These are phyloP conservation scores for Phainopepla nitens DNA, from an alignment of 2,113 vertebrate genomes.

Conservation along the genomic window DNA sequence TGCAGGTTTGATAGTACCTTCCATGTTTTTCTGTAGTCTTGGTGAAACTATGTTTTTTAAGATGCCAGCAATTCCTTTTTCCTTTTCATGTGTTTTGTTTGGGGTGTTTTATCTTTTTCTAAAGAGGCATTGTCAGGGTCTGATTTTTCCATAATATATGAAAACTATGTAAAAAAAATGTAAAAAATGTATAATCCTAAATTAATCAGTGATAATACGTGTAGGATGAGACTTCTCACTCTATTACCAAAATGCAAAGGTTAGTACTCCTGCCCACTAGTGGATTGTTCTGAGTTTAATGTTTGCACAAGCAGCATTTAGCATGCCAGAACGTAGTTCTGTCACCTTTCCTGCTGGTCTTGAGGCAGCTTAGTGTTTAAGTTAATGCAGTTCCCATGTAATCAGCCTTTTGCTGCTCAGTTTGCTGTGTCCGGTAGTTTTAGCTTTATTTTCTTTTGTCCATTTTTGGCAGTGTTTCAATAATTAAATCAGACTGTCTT, in stretches of 20 bases:
- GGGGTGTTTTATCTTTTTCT: background rate
- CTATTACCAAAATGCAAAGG: background rate
- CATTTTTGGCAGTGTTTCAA: background rate
- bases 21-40: background rate
- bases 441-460: background rate
- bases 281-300: background rate
- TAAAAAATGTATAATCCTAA: background rate
- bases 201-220: background rate
- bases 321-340: accelerated
- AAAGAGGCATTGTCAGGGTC: background rate
- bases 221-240: background rate
- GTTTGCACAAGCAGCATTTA: background rate
- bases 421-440: background rate
- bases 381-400: background rate
- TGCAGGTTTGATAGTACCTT: background rate
- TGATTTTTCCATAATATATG: background rate
- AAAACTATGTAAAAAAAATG: background rate
- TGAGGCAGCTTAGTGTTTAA: background rate
- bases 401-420: background rate
- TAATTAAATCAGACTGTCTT: background rate
- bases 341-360: background rate
- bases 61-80: background rate
- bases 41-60: background rate
- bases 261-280: background rate
- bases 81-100: background rate